These are phyloP conservation scores for Phymanthus crucifer DNA, from an alignment of 92 coral and sea anemone species.

Conservation along the genomic window DNA sequence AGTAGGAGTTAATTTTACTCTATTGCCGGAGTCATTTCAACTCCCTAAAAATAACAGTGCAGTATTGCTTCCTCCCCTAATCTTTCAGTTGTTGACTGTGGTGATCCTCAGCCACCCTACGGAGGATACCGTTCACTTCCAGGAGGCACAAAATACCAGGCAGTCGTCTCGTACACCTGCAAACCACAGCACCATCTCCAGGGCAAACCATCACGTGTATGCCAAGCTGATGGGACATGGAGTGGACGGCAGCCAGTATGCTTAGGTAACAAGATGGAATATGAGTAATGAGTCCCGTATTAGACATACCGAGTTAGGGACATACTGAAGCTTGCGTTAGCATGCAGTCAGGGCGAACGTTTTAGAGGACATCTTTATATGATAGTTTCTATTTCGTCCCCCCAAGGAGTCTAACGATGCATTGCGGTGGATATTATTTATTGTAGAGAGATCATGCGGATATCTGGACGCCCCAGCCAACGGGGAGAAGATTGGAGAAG, in stretches of 20 bases:
- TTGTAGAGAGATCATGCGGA: constrained; percentile 77
- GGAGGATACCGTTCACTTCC: constrained; percentile 69
- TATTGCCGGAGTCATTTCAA: too few species aligned
- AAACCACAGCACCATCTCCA: constrained; percentile 81
- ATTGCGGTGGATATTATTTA: not conserved
- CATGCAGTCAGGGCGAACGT: not conserved
- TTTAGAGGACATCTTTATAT: not conserved
- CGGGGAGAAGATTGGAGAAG: constrained; percentile 52
- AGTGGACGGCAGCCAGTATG: constrained; percentile 80
- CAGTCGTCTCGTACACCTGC: constrained; percentile 76
- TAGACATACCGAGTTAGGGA: too few species aligned
- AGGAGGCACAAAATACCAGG: constrained; percentile 74
- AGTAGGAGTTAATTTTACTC: too few species aligned
- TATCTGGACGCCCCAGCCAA: constrained; percentile 70
- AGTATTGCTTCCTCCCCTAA: too few species aligned
- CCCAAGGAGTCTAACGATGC: too few species aligned
- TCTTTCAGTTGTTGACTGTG: constrained; percentile 78
- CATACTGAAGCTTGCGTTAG: not conserved
- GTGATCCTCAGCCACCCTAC: constrained; percentile 70
- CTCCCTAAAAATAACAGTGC: too few species aligned
- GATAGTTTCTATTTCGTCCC: too few species aligned
- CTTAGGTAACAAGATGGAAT: constrained; percentile 70
- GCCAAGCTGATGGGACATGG: constrained; percentile 85
- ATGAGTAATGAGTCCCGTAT: too few species aligned
- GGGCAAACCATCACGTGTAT: constrained; percentile 70